Conservation (phyloP, 2,113 vertebrate genomes). For the Gorsachius goisagi region DNA sequence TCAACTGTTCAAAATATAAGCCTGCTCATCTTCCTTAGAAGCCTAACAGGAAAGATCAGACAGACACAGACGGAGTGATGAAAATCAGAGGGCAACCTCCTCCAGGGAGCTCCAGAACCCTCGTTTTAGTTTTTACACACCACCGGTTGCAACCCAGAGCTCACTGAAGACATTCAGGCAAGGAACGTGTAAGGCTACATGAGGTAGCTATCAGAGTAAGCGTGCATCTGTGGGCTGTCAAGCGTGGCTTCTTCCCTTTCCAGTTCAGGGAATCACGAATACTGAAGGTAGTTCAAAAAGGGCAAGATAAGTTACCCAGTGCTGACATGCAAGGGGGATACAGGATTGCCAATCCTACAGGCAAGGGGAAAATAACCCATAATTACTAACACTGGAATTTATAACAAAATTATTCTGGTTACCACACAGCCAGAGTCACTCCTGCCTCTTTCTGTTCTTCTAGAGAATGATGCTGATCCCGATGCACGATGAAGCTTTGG, state of each 20-base stretch:
- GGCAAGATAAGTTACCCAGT: background rate
- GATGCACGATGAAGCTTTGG: slow-evolving; percentile 30
- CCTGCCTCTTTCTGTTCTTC: background rate
- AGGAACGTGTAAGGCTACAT: background rate
- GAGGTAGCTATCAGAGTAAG: background rate
- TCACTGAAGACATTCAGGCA: background rate
- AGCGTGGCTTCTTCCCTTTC: background rate
- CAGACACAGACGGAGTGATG: background rate
- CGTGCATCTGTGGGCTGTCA: background rate
- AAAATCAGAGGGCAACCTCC: background rate
- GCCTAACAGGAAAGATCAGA: background rate
- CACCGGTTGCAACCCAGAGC: background rate
- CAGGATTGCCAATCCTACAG: background rate
- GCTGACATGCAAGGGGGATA: background rate
- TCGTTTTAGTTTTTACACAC: background rate
- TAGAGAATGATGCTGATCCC: background rate
- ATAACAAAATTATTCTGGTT: background rate
- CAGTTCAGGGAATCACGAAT: background rate
- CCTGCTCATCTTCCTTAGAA: background rate
- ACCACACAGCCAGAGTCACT: slow-evolving; percentile 38
- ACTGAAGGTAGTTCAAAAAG: background rate
- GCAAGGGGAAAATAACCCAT: background rate
- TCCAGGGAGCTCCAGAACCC: background rate
- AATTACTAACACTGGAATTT: background rate
- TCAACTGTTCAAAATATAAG: background rate